Base-by-base conservation (phyloP, 35 echinoderm and acorn worm genomes). In the Apostichopus japonicus region DNA sequence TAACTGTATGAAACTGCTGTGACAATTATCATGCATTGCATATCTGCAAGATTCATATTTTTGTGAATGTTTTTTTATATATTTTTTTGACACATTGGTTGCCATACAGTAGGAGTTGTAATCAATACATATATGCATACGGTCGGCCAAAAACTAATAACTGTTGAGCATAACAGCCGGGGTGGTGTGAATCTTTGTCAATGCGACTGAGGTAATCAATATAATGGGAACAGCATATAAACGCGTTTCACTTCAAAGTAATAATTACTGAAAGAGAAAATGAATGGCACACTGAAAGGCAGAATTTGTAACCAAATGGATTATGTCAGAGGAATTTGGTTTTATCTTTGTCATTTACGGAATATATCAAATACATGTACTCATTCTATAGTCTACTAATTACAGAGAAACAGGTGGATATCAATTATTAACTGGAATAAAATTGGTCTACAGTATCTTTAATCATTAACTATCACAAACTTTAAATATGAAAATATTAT, bases 181-280 rank as follows among this genome's bases (percentile, higher is more conserved):
- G 6, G 52, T 54, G 79, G 79, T 83, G 79, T 83, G 79, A 83
- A 83, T 33, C 51, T 54, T 83, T 83, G 79, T 83, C 33, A 55
- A 54, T n/a, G 51, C 79, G 54, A 83, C 79, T 54, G 79, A 54
- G 11, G 51, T 54, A 83, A 83, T 83, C 79, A 83, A 83, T 83
- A 83, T 83, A 83, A 83, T 83, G 79, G 79, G 51, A 83, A 55
- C 44, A 54, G 25, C 79, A 54, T 55, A 44, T 19, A 83, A 54
- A 83, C 44, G 54, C 55, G 79, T 83, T 54, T 44, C 79, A 54
- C 25, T 54, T 55, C 10, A 52, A 83, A 19, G 79, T 83, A 6
- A 83, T 83, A 83, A 83, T 83, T 83, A 44, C 33, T 44, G 79
- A 83, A 83, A 83, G 8, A 83, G 54, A 83, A 67, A 15, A 19